Conservation (phyloP, 2,113 vertebrate species). For the Callipepla squamata region DNA sequence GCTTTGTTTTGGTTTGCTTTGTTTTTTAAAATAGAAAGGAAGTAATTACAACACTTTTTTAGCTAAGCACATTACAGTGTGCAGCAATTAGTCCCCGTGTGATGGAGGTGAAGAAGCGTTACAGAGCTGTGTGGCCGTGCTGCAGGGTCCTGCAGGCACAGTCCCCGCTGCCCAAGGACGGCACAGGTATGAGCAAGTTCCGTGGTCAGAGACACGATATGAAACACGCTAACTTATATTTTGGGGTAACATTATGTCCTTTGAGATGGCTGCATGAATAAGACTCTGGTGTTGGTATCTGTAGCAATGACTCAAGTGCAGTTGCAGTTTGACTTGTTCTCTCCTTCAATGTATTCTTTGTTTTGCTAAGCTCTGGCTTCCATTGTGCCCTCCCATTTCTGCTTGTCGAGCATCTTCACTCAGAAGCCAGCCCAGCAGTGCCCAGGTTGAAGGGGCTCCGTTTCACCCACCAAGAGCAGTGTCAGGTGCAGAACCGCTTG, state of each 20-base stretch:
- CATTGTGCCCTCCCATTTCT: not conserved
- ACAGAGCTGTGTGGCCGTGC: not conserved
- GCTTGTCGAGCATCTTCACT: not conserved
- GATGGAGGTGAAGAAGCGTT: not conserved
- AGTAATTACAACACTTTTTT: not conserved
- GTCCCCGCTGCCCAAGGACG: not conserved
- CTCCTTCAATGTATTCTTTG: constrained; percentile 46
- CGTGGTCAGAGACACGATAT: not conserved
- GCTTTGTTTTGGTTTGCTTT: not conserved
- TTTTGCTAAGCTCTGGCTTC: constrained; percentile 35
- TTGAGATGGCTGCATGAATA: not conserved
- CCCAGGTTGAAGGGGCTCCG: not conserved
- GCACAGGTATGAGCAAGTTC: not conserved
- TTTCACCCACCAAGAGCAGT: not conserved
- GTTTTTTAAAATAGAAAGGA: not conserved
- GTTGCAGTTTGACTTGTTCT: constrained; percentile 48
- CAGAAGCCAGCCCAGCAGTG: not conserved
- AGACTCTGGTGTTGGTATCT: not conserved
- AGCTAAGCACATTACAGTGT: not conserved
- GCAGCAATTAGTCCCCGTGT: not conserved
- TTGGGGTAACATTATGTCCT: not conserved
- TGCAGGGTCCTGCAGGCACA: not conserved
- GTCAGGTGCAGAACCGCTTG: too few relatives aligned
- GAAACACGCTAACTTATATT: not conserved
- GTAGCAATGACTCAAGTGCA: constrained; percentile 2